These are phyloP conservation scores for Drosophila tristis DNA, from an alignment of 1,140 invertebrate species.

Conservation along the genomic window DNA sequence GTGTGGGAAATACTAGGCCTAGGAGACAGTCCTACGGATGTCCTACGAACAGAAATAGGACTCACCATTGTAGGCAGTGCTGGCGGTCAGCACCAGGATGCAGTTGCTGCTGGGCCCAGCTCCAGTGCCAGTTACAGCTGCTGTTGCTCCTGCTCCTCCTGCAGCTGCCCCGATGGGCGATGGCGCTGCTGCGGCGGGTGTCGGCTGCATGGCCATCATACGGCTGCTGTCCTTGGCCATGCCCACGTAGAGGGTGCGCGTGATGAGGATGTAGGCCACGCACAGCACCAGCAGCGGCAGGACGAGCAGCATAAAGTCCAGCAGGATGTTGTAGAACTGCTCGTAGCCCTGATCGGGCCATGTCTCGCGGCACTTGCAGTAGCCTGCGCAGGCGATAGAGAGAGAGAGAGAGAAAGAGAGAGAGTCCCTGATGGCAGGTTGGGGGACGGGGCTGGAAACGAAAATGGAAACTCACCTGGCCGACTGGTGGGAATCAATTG, in stretches of 20 bases:
- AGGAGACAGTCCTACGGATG: too few relatives aligned
- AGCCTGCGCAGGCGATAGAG: conserved; percentile 46
- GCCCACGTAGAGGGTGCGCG: conserved; percentile 89
- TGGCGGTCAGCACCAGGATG: conserved; percentile 50
- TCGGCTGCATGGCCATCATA: neutral
- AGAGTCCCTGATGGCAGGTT: too few relatives aligned
- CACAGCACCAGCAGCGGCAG: conserved; percentile 91
- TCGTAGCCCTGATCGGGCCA: conserved; percentile 88
- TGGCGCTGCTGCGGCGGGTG: conserved; percentile 7
- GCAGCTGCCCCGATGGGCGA: conserved; percentile 5
- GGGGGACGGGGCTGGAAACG: too few relatives aligned
- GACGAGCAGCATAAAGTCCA: conserved; percentile 90
- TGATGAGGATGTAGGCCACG: conserved; percentile 90
- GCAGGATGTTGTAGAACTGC: conserved; percentile 89
- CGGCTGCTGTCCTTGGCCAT: conserved; percentile 79
- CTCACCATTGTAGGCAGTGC: conserved; percentile 55
- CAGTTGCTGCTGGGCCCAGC: conserved; percentile 41
- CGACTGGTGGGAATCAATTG: conserved; percentile 86
- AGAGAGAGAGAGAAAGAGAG: neutral
- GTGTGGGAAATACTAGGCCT: too few relatives aligned
- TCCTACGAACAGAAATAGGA: neutral
- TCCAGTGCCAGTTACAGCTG: neutral
- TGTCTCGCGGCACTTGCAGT: conserved; percentile 89
- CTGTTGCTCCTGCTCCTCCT: conserved; percentile 7
- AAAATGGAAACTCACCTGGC: conserved; percentile 57